Percentiles rank a stretch among this genome's conserved stretches.
These are phyloP conservation scores for Danio tinwini DNA, from an alignment of 2,797 vertebrate species.

Conservation along the genomic window DNA sequence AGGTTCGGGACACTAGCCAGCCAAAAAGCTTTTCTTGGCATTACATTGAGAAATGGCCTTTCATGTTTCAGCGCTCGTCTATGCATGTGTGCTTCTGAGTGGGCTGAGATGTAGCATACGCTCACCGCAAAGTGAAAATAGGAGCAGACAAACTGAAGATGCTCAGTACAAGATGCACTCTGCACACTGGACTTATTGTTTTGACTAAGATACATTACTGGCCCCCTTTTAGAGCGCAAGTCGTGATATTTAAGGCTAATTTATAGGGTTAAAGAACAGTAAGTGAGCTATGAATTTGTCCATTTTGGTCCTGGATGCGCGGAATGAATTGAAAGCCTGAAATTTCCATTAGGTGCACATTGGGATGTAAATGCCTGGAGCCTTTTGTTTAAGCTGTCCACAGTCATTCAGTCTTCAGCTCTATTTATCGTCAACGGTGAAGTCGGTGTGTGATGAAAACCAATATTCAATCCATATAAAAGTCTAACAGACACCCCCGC, in stretches of 20 bases:
- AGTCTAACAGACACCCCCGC: neutral
- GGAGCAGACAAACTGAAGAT: constrained; percentile 44
- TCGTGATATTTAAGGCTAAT: constrained; percentile 20
- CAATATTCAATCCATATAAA: constrained; percentile 31
- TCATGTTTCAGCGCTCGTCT: constrained; percentile 52
- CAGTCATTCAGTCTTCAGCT: constrained; percentile 65
- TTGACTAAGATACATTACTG: constrained; percentile 28
- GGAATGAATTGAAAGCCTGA: constrained; percentile 57
- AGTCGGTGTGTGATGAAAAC: constrained; percentile 53
- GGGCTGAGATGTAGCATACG: constrained; percentile 42
- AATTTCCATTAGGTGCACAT: constrained; percentile 71
- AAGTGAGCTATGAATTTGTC: constrained; percentile 39
- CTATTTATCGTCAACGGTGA: constrained; percentile 65
- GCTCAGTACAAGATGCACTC: neutral
- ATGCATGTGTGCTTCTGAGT: constrained; percentile 35
- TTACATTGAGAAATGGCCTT: constrained; percentile 46
- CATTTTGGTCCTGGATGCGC: constrained; percentile 23
- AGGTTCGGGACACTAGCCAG: constrained; percentile 59
- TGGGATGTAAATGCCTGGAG: constrained; percentile 61
- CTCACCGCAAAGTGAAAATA: constrained; percentile 45
- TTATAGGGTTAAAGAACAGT: constrained; percentile 9
- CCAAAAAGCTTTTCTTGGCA: constrained; percentile 60
- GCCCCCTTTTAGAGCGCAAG: neutral
- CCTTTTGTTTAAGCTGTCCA: constrained; percentile 63
- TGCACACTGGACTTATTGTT: constrained; percentile 33